These are phyloP conservation scores for Bergia puertoricense DNA, from an alignment of 92 coral and sea anemone species.

Conservation along the genomic window DNA sequence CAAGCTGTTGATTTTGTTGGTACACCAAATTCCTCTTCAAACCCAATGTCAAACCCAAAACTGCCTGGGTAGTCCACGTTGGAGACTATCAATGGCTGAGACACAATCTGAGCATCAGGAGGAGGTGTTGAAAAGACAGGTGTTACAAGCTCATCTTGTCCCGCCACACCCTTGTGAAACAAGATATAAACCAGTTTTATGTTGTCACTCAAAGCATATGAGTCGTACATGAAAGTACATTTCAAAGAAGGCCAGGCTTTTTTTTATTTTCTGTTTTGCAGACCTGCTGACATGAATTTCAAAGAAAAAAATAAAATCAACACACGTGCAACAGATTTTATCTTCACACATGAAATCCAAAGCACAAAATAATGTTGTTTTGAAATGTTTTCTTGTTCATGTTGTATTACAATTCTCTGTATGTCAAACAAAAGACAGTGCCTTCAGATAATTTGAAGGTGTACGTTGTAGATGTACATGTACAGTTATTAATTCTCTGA, in stretches of 20 bases:
- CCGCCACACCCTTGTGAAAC: neutral
- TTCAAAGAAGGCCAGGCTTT: neutral
- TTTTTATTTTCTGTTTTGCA: neutral
- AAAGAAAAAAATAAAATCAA: no score
- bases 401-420: no score
- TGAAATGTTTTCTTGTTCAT: no score
- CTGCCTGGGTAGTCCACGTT: slow-evolving; percentile 73
- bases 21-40: slow-evolving; percentile 65
- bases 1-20: slow-evolving; percentile 91
- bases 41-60: slow-evolving; percentile 64
- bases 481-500: no score
- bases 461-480: no score
- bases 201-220: no score
- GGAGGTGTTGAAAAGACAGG: neutral
- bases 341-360: no score
- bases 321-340: no score
- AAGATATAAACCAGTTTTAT: neutral
- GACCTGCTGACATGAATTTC: neutral
- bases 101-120: neutral
- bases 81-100: slow-evolving; percentile 40
- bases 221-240: no score
- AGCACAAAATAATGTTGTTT: no score
- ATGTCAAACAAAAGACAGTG: no score
- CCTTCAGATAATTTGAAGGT: no score
- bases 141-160: neutral